phyloP scores from a whole-genome alignment of 2,797 vertebrate genomes.

The Streptopelia turtur region DNA sequence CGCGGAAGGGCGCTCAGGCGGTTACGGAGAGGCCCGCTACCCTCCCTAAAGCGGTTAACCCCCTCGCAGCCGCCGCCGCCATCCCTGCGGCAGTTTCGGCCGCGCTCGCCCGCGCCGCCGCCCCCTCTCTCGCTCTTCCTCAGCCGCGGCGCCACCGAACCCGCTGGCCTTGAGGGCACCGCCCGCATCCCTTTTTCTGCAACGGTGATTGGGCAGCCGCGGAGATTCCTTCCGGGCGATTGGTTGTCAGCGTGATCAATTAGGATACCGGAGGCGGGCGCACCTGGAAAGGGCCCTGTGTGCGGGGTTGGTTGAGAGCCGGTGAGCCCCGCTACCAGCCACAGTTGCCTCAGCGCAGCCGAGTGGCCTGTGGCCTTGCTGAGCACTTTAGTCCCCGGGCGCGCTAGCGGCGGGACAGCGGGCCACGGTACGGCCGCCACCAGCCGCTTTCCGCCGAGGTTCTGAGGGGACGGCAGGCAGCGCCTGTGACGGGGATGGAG shows the following conservation, averaged over 20 bases:
- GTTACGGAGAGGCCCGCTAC: background rate
- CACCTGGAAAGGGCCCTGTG: slow-evolving; percentile 31
- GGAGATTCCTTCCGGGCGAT: background rate
- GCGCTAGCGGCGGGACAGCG: too few relatives aligned
- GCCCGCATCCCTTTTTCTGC: slow-evolving; percentile 36
- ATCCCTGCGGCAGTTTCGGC: slow-evolving; percentile 74
- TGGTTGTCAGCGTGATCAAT: slow-evolving; percentile 28
- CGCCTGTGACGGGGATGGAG: background rate
- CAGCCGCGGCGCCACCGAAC: background rate
- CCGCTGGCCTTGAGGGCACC: background rate
- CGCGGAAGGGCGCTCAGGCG: background rate
- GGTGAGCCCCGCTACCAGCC: slow-evolving; percentile 30
- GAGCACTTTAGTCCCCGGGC: slow-evolving; percentile 55
- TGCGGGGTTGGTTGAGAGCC: slow-evolving; percentile 64
- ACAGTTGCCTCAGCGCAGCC: slow-evolving; percentile 33
- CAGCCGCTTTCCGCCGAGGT: too few relatives aligned
- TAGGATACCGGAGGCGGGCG: background rate
- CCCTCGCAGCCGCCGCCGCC: slow-evolving; percentile 65
- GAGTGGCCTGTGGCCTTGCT: background rate
- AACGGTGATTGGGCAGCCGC: slow-evolving; percentile 61
- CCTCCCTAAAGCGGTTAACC: background rate
- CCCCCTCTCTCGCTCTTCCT: slow-evolving; percentile 47
- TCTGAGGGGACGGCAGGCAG: too few relatives aligned
- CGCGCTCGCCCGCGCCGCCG: slow-evolving; percentile 57
- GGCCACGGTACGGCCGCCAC: too few relatives aligned